Evolutionary conservation across 2,888 invertebrate species (phyloP), one percentile per base, ranked within the genome.

Genomic region (Amitus sp.): DNA sequence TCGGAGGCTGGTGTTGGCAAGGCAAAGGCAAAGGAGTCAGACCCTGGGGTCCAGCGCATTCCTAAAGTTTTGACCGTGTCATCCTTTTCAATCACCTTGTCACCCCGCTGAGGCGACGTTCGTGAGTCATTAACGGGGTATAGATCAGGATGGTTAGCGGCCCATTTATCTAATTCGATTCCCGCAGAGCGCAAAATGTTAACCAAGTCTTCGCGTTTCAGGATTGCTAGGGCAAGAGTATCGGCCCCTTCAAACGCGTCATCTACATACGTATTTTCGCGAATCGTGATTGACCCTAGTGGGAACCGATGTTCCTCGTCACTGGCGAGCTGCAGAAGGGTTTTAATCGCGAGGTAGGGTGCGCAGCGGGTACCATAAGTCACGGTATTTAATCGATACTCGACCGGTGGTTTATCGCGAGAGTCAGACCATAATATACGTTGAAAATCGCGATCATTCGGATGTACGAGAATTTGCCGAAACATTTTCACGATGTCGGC

Each of bases 351-450:
- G 12, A 47, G 17, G 13, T 15, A 47, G 5, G 33, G 33, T 6
- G 33, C 33, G 33, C 33, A 33, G 12, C 2, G 3, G 12, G 33
- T 33, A 3, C 28, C 46, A 10, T 46, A 46, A 6, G 46, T 46
- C 6, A 46, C 46, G 2, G 46, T 46, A 1, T 5, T 23, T n/a
- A 46, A 13, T 10, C 37, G 37, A 20, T 33, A 48, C 7, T 47
- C 47, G n/a, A n/a, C n/a, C n/a, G n/a, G n/a, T 0, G 46, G 9
- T 7, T 6, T 37, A 5, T 53, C 53, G 7, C 57, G 2, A n/a
- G n/a, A n/a, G n/a, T n/a, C n/a, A n/a, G n/a, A n/a, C 61, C 65
- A 65, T 2, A 65, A 12, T 10, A 65, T 65, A 15, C 52, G 30
- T 10, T 57, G 57, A 7, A 34, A 13, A 10, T 52, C 53, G n/a